Evolutionary conservation across 2,888 invertebrate species (phyloP), one percentile per base, ranked within the genome.

Genomic region (Agriopis leucophaearia): DNA sequence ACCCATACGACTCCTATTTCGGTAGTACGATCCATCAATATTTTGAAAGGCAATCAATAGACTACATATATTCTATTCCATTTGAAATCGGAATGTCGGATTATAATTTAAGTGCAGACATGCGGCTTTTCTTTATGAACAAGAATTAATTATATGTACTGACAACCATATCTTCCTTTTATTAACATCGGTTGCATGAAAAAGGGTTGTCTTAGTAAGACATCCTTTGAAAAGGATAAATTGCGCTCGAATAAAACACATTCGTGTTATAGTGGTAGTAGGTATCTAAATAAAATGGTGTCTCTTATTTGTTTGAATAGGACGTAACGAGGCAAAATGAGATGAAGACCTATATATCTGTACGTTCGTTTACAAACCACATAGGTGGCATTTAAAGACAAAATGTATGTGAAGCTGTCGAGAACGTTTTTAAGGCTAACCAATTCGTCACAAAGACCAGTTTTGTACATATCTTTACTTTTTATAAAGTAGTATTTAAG

Each of bases 291-390:
- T 27, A 44, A 44, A 27, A 57, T 44, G 15, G 58, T 56, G n/a
- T 44, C 13, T 42, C 44, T n/a, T 51, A 51, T 55, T 56, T 57
- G 10, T 47, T 48, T 58, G 58, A 48, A 58, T 58, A 35, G 48
- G 8, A 38, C 12, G 36, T 58, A 58, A 58, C 47, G 48, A 58
- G 27, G 8, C 16, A 13, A 48, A 38, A 38, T 36, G 40, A 16
- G 44, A 52, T 16, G 44, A 44, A 55, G 42, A 44, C 42, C 13
- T 18, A 42, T n/a, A 55, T 55, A 15, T 52, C 55, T 18, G n/a
- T n/a, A 13, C 27, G 55, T n/a, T 42, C 55, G 18, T 55, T 42
- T 6, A 36, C 38, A 38, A 50, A 52, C 15, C 52, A 55, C n/a
- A 42, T 13, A 18, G 42, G 9, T 51, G 51, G 8, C 13, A 18